Percentiles rank a stretch among this genome's conserved stretches.
Conservation (phyloP, 2,797 vertebrate genomes). For the Dromococcyx pavoninus region DNA sequence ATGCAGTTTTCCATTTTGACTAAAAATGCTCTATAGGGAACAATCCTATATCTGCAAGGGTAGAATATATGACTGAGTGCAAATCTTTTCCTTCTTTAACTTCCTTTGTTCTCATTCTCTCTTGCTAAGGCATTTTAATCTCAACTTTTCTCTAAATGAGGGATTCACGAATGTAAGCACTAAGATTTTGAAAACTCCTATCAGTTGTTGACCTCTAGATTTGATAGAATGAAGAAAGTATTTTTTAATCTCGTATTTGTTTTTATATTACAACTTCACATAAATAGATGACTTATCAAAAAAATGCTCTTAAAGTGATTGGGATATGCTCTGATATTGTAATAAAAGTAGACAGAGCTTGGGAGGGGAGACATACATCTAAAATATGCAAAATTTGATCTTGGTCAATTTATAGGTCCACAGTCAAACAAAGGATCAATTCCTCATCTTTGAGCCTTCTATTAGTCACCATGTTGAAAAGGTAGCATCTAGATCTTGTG, state of each 20-base stretch:
- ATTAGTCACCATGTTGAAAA: neutral
- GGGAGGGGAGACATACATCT: neutral
- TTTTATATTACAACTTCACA: neutral
- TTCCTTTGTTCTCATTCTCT: neutral
- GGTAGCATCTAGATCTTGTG: neutral
- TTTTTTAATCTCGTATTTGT: neutral
- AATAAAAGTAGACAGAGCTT: neutral
- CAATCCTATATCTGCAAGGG: neutral
- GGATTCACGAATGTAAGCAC: neutral
- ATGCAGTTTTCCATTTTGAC: conserved; percentile 17
- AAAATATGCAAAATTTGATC: neutral
- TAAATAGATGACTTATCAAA: neutral
- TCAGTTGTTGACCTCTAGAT: neutral
- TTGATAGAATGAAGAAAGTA: neutral
- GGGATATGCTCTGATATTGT: neutral
- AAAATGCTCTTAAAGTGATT: neutral
- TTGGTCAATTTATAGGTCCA: neutral
- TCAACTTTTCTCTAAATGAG: neutral
- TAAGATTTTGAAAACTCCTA: neutral
- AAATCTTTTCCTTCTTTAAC: neutral
- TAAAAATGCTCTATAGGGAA: conserved; percentile 2
- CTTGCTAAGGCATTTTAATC: neutral
- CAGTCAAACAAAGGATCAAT: rapidly evolving
- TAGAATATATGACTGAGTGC: neutral
- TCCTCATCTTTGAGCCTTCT: neutral